Evolutionary conservation across 2,113 vertebrate genomes (phyloP).

Genomic region (Chaenogobius annularis): DNA sequence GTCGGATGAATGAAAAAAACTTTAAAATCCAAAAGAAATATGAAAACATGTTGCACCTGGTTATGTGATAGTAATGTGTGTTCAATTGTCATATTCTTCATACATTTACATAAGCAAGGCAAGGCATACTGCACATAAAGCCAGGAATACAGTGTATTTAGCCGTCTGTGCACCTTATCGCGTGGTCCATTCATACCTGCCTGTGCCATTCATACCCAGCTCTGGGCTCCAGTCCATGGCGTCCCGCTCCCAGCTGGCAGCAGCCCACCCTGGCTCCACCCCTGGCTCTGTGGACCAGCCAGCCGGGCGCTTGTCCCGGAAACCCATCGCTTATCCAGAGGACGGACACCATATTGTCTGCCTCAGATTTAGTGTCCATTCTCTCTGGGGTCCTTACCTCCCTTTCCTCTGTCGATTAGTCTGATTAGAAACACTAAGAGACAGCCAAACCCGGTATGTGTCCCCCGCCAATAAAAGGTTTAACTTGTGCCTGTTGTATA

Average conservation of each 20-base stretch:
- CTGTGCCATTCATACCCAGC: slow-evolving; percentile 25
- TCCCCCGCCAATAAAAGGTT: slow-evolving; percentile 45
- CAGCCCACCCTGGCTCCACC: slow-evolving; percentile 24
- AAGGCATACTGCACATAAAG: neutral
- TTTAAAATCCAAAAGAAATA: neutral
- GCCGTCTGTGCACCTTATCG: slow-evolving; percentile 6
- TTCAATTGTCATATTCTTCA: neutral
- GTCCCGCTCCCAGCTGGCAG: slow-evolving; percentile 51
- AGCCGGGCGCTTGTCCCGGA: slow-evolving; percentile 59
- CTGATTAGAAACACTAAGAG: slow-evolving; percentile 72
- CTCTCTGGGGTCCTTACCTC: slow-evolving; percentile 63
- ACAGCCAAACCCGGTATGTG: slow-evolving; percentile 26
- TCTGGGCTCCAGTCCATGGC: slow-evolving; percentile 20
- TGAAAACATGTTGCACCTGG: neutral
- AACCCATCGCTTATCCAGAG: slow-evolving; percentile 68
- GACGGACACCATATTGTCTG: slow-evolving; percentile 75
- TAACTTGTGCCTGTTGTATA: slow-evolving; percentile 48
- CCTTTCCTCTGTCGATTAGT: slow-evolving; percentile 71
- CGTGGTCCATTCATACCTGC: slow-evolving; percentile 28
- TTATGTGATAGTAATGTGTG: neutral
- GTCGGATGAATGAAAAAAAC: neutral
- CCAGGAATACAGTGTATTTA: slow-evolving; percentile 4
- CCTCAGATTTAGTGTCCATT: slow-evolving; percentile 71
- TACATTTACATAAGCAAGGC: neutral
- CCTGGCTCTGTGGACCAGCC: slow-evolving; percentile 33